A percentile compares a stretch with the other conserved stretches of the same genome.
These are phyloP conservation scores for Trichogramma evanescens DNA, from an alignment of 2,888 invertebrate genomes.

Conservation along the genomic window DNA sequence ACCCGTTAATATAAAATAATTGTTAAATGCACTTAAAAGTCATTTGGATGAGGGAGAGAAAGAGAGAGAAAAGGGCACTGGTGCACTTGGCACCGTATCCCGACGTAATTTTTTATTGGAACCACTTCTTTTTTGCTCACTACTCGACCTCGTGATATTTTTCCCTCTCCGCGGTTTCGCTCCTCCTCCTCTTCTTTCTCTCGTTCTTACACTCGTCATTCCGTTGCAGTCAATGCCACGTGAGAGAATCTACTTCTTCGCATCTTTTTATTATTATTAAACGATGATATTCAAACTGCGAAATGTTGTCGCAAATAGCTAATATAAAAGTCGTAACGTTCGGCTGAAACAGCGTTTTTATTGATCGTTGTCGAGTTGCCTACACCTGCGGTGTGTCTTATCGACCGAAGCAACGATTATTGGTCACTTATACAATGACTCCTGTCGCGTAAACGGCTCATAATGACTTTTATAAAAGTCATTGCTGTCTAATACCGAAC, in stretches of 20 bases:
- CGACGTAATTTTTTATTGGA: slow-evolving; percentile 36
- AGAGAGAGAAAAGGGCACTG: slow-evolving; percentile 18
- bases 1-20: slow-evolving; percentile 44
- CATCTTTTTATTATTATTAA: neutral
- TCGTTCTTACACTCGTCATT: neutral
- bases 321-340: slow-evolving; percentile 18
- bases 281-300: too few species aligned
- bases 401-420: slow-evolving; percentile 9
- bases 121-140: slow-evolving; percentile 26
- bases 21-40: slow-evolving; percentile 44
- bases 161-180: slow-evolving; percentile 1
- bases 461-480: too few species aligned
- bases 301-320: slow-evolving; percentile 1
- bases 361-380: slow-evolving; percentile 16
- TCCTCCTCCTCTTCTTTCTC: neutral
- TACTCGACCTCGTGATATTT: slow-evolving; percentile 24
- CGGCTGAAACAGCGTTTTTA: slow-evolving; percentile 5
- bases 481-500: too few species aligned
- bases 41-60: slow-evolving; percentile 25
- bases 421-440: slow-evolving; percentile 10
- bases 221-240: neutral
- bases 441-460: neutral
- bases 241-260: slow-evolving; percentile 4
- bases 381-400: slow-evolving; percentile 13
- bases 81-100: slow-evolving; percentile 32